phyloP scores from a whole-genome alignment of 2,888 invertebrate species.

The Lasioglossum calceatum region DNA sequence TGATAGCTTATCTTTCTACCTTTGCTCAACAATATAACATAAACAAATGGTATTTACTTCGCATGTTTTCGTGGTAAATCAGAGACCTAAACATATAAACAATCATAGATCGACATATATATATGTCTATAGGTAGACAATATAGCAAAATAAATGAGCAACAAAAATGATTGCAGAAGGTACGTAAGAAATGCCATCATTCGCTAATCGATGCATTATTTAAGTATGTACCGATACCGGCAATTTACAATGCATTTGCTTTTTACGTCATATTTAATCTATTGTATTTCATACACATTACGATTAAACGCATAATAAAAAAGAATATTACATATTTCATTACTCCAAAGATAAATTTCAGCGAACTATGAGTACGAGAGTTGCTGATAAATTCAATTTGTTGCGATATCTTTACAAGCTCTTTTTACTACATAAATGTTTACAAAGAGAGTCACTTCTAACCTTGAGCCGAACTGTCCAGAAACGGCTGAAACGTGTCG shows the following conservation, averaged over 20 bases:
- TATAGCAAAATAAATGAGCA: background rate
- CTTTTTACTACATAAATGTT: conserved; percentile 2
- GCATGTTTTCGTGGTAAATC: background rate
- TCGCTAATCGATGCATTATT: background rate
- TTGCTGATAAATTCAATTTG: background rate
- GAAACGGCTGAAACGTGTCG: conserved; percentile 5
- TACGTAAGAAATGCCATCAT: background rate
- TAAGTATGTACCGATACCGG: background rate
- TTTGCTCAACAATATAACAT: background rate
- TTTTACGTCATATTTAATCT: background rate
- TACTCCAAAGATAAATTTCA: background rate
- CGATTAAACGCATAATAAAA: background rate
- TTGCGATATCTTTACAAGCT: background rate
- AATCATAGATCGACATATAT: too few species aligned
- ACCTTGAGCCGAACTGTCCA: background rate
- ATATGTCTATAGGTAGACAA: background rate
- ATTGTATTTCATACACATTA: background rate
- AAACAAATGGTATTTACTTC: background rate
- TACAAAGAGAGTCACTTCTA: background rate
- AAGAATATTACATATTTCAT: background rate
- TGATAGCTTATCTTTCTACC: background rate
- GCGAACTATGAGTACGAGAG: background rate
- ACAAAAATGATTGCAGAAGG: background rate
- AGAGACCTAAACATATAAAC: background rate
- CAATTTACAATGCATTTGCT: background rate